phyloP scores from a whole-genome alignment of 2,888 invertebrate genomes.

The Brenthis ino region DNA sequence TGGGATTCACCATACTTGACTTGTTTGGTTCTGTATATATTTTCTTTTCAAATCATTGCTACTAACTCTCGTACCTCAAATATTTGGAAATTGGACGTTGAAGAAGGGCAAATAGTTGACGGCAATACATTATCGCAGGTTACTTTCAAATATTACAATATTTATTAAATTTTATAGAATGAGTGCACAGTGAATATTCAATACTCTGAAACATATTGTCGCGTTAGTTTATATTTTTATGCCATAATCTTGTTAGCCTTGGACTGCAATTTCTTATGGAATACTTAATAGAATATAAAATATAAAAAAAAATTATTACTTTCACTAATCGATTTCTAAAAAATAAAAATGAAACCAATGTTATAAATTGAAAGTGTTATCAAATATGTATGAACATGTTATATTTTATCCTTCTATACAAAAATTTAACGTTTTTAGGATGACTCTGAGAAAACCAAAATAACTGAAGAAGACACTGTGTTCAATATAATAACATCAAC shows the following conservation, averaged over 20 bases:
- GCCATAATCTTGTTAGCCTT: conserved; percentile 40
- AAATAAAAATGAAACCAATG: not conserved
- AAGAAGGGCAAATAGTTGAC: conserved; percentile 89
- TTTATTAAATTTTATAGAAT: not conserved
- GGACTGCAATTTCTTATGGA: conserved; percentile 27
- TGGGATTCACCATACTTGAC: conserved; percentile 82
- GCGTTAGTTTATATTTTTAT: conserved; percentile 29
- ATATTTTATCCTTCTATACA: not conserved
- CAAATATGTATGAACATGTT: not conserved
- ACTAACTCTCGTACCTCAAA: conserved; percentile 92
- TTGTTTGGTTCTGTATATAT: conserved; percentile 86
- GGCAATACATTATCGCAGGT: conserved; percentile 82
- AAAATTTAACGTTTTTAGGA: conserved; percentile 55
- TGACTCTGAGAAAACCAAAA: conserved; percentile 66
- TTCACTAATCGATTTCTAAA: not conserved
- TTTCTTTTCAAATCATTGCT: conserved; percentile 86
- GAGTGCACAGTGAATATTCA: not conserved
- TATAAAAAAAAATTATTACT: conserved; percentile 1
- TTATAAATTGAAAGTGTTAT: not conserved
- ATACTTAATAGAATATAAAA: not conserved
- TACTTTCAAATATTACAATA: conserved; percentile 46
- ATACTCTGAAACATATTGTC: conserved; percentile 21
- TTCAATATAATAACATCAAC: conserved; percentile 90
- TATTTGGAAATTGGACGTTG: conserved; percentile 90
- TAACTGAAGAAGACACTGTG: conserved; percentile 85